A percentile compares a stretch with the other conserved stretches of the same genome.
Evolutionary conservation across 30 jellyfish, hydroid and myxozoan genomes (phyloP).

Genomic region (Phacellophora camtschatica): DNA sequence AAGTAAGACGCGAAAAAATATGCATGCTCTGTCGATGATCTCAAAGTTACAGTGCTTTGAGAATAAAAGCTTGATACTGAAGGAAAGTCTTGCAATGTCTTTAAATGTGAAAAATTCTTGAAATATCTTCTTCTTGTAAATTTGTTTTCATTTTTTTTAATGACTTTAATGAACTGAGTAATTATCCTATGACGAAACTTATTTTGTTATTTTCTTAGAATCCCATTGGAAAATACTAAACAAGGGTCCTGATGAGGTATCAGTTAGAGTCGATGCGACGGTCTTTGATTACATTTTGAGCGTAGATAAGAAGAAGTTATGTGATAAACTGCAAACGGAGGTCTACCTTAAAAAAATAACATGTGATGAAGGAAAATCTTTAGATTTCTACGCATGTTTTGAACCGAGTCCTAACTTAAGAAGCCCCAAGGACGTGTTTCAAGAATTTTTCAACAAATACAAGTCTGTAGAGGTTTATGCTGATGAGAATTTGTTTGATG

Average conservation of each 20-base stretch:
- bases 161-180: no score
- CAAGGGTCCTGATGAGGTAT: constrained; percentile 17
- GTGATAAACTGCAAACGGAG: neutral
- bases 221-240: constrained; percentile 11
- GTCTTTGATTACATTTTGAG: neutral
- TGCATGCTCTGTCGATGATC: no score
- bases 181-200: no score
- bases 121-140: no score
- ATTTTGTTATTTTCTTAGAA: neutral
- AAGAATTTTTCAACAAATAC: neutral
- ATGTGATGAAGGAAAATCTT: neutral
- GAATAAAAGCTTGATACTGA: no score
- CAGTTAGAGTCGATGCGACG: neutral
- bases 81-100: no score
- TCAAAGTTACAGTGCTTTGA: no score
- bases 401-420: neutral
- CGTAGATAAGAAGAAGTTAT: neutral
- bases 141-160: no score
- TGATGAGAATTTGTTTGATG: neutral
- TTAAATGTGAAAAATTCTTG: no score
- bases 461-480: neutral
- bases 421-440: neutral
- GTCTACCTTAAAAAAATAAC: neutral
- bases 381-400: constrained; percentile 2
- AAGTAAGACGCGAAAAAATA: no score